Evolutionary conservation across 1,140 invertebrate genomes (phyloP).

Genomic region (Hyles vespertilio): DNA sequence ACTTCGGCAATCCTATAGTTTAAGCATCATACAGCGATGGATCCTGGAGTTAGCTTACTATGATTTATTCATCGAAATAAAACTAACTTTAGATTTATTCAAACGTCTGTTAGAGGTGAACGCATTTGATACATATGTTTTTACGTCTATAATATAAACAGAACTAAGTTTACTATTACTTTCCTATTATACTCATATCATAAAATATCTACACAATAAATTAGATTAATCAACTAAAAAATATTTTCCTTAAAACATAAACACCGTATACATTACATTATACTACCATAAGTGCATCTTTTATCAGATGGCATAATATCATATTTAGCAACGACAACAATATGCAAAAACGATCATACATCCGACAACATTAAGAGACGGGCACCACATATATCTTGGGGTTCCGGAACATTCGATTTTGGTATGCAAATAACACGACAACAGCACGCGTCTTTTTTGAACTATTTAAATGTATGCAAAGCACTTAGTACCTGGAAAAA

Average conservation of each 20-base stretch:
- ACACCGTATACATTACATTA: background rate
- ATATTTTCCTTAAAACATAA: background rate
- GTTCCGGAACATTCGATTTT: conserved; percentile 29
- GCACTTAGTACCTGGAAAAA: conserved; percentile 49
- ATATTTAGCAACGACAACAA: conserved; percentile 3
- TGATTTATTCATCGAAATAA: no score
- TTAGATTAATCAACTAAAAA: no score
- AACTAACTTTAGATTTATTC: no score
- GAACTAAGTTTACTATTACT: no score
- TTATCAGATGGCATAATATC: background rate
- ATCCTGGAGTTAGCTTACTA: no score
- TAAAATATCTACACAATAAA: no score
- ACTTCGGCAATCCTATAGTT: no score
- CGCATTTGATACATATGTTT: no score
- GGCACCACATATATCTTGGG: conserved; percentile 21
- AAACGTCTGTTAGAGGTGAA: no score
- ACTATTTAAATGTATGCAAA: conserved; percentile 60
- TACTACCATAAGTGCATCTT: background rate
- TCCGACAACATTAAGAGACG: background rate
- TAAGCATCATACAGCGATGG: no score
- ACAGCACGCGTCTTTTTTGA: conserved; percentile 50
- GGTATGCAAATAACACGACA: conserved; percentile 46
- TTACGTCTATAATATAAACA: no score
- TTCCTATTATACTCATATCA: no score
- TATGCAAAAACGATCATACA: conserved; percentile 17